Evolutionary conservation across 2,888 invertebrate species (phyloP), one percentile per base, ranked within the genome.

Genomic region (Petrophora chlorosata): DNA sequence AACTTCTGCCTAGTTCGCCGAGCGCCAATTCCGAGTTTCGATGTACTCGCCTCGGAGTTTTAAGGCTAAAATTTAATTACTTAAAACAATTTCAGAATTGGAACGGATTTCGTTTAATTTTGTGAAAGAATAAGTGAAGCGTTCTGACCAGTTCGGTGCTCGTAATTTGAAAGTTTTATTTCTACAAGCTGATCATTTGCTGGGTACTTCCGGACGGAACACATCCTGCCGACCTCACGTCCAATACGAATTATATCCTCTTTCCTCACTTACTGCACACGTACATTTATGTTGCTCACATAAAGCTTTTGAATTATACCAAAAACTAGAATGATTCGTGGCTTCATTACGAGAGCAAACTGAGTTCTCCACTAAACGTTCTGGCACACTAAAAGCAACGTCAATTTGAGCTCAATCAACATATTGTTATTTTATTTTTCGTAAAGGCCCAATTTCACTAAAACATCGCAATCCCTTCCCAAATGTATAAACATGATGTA

Each of bases 101-200:
- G 56, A 59, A 61, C 61, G 60, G 64, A 73, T 68, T 64, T 63
- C 62, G 61, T 63, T 34, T 33, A 70, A 79, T 73, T 73, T 73
- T 73, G 69, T 69, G 70, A 60, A 50, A 60, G 65, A 74, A 69
- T 69, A 65, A 66, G 65, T 62, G 56, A 60, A 65, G 52, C 61
- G 60, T 57, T 59, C 30, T 58, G 67, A 61, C 50, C 44, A n/a
- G n/a, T n/a, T 64, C 9, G 8, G 3, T 70, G n/a, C n/a, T n/a
- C n/a, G 70, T 75, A 74, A 79, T 79, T 78, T 73, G 70, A 67
- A 78, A 76, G 70, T 76, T 78, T 73, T 56, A 49, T 62, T 30
- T 38, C 59, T 62, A 62, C 63, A 59, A 66, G 56, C 65, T 64
- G 70, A 73, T 73, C 70, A 75, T 78, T 81, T 78, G 74, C 76